phyloP scores from a whole-genome alignment of 2,797 vertebrate species.

The Rhyacichthys aspro region DNA sequence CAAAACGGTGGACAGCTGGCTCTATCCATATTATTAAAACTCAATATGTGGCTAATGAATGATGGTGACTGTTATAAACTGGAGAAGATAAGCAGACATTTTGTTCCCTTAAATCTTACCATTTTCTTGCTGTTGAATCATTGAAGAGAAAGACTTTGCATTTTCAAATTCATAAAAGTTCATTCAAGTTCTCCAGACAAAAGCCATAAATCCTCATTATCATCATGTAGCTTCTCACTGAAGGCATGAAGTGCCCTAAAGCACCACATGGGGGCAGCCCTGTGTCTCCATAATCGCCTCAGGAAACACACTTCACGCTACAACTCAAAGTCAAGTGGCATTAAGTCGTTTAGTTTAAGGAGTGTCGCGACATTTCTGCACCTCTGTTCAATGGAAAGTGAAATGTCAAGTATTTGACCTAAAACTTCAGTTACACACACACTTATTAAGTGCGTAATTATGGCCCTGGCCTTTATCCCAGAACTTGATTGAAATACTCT shows the following conservation, averaged over 20 bases:
- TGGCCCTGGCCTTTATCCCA: background rate
- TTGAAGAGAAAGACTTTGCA: too few relatives aligned
- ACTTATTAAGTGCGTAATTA: background rate
- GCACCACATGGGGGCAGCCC: constrained; percentile 48
- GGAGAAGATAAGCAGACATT: too few relatives aligned
- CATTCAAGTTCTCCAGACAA: too few relatives aligned
- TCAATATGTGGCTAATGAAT: background rate
- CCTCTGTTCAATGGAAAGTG: background rate
- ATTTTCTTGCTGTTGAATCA: too few relatives aligned
- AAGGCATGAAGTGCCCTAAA: background rate
- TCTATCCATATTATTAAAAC: too few relatives aligned
- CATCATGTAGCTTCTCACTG: background rate
- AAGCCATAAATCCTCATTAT: background rate
- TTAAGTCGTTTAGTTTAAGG: background rate
- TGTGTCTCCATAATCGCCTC: constrained; percentile 11
- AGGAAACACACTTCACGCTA: background rate
- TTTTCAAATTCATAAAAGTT: too few relatives aligned
- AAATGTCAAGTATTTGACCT: background rate
- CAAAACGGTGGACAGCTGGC: too few relatives aligned
- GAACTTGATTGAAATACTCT: background rate
- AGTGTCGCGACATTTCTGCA: constrained; percentile 1
- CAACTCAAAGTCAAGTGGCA: background rate
- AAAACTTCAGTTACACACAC: background rate
- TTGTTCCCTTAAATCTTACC: too few relatives aligned
- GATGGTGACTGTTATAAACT: too few relatives aligned